Conservation (phyloP, 2,113 vertebrate species). For the Cairina moschata region DNA sequence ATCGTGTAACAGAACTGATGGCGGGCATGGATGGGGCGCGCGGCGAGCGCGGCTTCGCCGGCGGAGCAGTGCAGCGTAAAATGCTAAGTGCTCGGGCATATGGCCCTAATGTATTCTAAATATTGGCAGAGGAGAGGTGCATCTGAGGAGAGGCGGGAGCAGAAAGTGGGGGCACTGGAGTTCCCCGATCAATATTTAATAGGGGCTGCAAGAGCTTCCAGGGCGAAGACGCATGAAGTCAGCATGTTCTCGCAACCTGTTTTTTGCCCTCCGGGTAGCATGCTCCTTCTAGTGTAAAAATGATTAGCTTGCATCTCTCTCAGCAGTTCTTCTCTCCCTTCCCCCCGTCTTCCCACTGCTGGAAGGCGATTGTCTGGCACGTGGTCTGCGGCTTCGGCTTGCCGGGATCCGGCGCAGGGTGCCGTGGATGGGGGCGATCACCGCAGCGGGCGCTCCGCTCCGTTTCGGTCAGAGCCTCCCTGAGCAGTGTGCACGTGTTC, state of each 20-base stretch:
- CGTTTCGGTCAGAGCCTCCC: not conserved
- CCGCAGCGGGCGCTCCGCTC: not conserved
- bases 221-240: not conserved
- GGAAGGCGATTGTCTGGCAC: not conserved
- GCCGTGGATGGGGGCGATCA: not conserved
- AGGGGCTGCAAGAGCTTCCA: not conserved
- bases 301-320: not conserved
- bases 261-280: not conserved
- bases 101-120: not conserved
- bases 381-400: rapidly evolving
- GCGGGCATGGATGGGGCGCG: not conserved
- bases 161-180: not conserved
- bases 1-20: not conserved
- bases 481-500: too few relatives aligned
- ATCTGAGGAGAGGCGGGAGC: not conserved
- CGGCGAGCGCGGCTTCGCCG: not conserved
- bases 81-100: not conserved
- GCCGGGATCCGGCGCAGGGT: rapidly evolving
- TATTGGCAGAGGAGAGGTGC: not conserved
- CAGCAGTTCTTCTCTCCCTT: not conserved
- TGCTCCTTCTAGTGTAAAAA: not conserved
- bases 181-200: constrained; percentile 59
- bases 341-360: rapidly evolving
- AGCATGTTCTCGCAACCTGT: not conserved
- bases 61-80: not conserved